A percentile compares a stretch with the other conserved stretches of the same genome.
These are phyloP conservation scores for Aleiodes alternator DNA, from an alignment of 2,888 invertebrate species.

Conservation along the genomic window DNA sequence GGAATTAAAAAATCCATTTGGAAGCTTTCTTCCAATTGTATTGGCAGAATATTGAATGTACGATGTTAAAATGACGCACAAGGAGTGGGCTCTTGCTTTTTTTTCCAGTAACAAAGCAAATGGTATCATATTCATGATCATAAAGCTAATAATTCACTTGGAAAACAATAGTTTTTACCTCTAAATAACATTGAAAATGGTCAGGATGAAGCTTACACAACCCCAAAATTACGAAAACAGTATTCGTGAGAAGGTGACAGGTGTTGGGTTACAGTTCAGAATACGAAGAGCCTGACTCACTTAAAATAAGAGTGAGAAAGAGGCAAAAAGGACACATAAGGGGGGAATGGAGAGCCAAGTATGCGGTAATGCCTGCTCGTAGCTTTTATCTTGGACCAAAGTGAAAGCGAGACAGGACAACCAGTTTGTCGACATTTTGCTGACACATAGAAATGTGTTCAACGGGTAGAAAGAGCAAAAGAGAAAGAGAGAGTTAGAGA, in stretches of 20 bases:
- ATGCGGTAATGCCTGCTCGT: constrained; percentile 70
- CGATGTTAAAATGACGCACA: too few relatives aligned
- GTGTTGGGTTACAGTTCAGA: constrained; percentile 55
- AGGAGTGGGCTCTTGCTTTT: too few relatives aligned
- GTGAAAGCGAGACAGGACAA: constrained; percentile 32
- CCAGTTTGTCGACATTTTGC: constrained; percentile 49
- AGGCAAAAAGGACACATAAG: background rate
- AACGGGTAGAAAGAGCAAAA: constrained; percentile 26
- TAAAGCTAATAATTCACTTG: constrained; percentile 9
- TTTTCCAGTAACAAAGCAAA: background rate
- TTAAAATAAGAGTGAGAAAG: background rate
- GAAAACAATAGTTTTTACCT: background rate
- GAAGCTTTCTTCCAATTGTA: too few relatives aligned
- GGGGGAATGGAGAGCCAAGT: constrained; percentile 53
- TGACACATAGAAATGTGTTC: constrained; percentile 62
- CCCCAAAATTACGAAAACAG: constrained; percentile 11
- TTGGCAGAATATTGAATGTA: too few relatives aligned
- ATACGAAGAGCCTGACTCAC: constrained; percentile 56
- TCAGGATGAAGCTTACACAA: constrained; percentile 9
- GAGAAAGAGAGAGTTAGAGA: constrained; percentile 40
- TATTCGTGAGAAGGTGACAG: constrained; percentile 22
- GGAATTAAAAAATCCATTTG: too few relatives aligned
- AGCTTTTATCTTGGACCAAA: constrained; percentile 56
- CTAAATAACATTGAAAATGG: constrained; percentile 17
- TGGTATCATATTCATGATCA: constrained; percentile 17